phyloP scores from a whole-genome alignment of 2,797 vertebrate species.

The Coluber constrictor region DNA sequence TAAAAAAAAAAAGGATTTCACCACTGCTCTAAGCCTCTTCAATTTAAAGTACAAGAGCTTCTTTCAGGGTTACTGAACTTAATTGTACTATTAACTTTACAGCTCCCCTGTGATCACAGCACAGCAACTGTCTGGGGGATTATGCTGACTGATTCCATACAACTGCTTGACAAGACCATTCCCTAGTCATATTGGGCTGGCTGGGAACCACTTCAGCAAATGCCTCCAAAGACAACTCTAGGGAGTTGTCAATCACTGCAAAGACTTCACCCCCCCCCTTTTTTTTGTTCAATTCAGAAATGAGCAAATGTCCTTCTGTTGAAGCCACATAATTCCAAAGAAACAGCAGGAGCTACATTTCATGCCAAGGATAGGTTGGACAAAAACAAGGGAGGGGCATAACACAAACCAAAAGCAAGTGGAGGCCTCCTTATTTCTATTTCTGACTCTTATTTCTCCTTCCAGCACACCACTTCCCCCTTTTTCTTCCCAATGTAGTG shows the following conservation, averaged over 20 bases:
- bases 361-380: neutral
- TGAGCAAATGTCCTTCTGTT: neutral
- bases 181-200: neutral
- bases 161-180: constrained; percentile 8
- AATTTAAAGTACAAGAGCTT: constrained; percentile 17
- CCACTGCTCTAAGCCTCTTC: constrained; percentile 1
- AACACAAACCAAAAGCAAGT: neutral
- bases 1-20: no score
- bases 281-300: neutral
- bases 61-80: constrained; percentile 34
- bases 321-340: neutral
- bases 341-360: neutral
- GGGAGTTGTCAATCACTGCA: neutral
- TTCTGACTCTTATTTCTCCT: neutral
- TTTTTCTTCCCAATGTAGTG: no score
- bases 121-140: neutral
- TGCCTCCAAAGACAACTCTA: neutral
- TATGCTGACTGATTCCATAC: constrained; percentile 1
- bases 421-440: neutral
- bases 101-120: constrained; percentile 18
- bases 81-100: constrained; percentile 25
- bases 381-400: neutral
- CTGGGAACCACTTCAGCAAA: neutral
- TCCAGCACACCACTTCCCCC: neutral
- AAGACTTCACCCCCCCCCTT: neutral